phyloP scores from a whole-genome alignment of 2,113 vertebrate genomes.

The Dolichallabes microphthalmus region DNA sequence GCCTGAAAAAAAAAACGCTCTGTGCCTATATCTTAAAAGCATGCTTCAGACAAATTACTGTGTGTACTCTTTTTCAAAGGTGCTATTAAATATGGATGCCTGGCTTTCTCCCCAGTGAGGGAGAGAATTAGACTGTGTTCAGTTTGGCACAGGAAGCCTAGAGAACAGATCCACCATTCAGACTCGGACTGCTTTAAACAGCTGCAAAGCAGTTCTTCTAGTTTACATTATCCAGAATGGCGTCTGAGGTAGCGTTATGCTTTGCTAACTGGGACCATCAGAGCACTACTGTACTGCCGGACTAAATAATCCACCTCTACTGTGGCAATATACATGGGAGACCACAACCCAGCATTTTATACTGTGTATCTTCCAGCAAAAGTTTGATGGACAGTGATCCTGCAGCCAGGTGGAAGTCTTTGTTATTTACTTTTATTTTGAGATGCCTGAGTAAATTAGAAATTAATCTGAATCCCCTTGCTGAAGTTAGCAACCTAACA shows the following conservation, averaged over 20 bases:
- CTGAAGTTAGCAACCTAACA: slow-evolving; percentile 13
- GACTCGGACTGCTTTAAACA: slow-evolving; percentile 43
- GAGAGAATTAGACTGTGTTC: slow-evolving; percentile 35
- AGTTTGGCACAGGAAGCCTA: slow-evolving; percentile 58
- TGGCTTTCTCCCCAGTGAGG: slow-evolving; percentile 5
- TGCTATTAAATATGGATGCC: slow-evolving; percentile 37
- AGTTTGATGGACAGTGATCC: background rate
- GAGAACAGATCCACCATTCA: slow-evolving; percentile 60
- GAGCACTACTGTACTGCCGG: background rate
- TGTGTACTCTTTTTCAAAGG: slow-evolving; percentile 43
- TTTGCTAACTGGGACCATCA: slow-evolving; percentile 20
- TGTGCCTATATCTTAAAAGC: background rate
- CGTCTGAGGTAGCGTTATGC: slow-evolving; percentile 41
- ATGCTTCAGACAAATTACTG: slow-evolving; percentile 33
- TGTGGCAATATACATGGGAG: slow-evolving; percentile 26
- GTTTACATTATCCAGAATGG: slow-evolving; percentile 42
- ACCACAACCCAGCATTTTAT: slow-evolving; percentile 27
- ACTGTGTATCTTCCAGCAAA: background rate
- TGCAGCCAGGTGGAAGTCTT: background rate
- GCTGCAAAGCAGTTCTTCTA: slow-evolving; percentile 61
- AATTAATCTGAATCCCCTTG: background rate
- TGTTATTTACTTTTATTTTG: background rate
- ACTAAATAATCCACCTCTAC: background rate
- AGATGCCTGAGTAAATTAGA: background rate
- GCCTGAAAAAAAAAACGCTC: background rate